Evolutionary conservation across 2,113 vertebrate genomes (phyloP), one percentile per base, ranked within the genome.

Genomic region (Gopherus flavomarginatus): DNA sequence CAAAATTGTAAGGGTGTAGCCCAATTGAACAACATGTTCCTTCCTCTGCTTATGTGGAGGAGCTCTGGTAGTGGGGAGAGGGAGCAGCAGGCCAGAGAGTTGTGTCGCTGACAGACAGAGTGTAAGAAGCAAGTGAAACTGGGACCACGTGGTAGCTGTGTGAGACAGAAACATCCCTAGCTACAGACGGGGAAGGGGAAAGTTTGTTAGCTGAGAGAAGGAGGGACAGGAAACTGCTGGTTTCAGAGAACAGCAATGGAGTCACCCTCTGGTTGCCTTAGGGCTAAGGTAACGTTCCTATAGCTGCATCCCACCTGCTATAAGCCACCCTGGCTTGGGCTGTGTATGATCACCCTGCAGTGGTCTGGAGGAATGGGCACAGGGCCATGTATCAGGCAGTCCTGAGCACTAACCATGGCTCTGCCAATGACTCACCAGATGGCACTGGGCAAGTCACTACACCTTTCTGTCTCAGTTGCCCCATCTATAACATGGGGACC

Each of bases 21-120:
- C n/a, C 81, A 26, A 6, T 5, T 27, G 53, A 56, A 42, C 24
- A 0, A 21, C 1, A 0, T 0, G 56, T 92, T 77, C 69, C 59
- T 35, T 6, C 9, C 2, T 8, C 47, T 80, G 35, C 4, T 3
- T 31, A 86, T 2, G 6, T 13, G 79, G 54, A 38, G 31, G 52
- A 0, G 11, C 2, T 26, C 16, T 49, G 31, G 35, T n/a, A 6
- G 12, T 24, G 69, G 4, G 22, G 2, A 56, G 12, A 14, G 80
- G 52, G 13, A 27, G 35, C 3, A 38, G 22, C 72, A 42, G 72
- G 24, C n/a, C 38, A 26, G 38, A 77, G 59, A 14, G 12, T 17
- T 35, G 62, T 65, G 31, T 65, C 14, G 17, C 31, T 31, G 57
- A 31, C 27, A 56, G 10, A 29, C 57, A 65, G 31, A 65, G 14